Conservation (phyloP, 2,113 vertebrate species). For the Passer domesticus region DNA sequence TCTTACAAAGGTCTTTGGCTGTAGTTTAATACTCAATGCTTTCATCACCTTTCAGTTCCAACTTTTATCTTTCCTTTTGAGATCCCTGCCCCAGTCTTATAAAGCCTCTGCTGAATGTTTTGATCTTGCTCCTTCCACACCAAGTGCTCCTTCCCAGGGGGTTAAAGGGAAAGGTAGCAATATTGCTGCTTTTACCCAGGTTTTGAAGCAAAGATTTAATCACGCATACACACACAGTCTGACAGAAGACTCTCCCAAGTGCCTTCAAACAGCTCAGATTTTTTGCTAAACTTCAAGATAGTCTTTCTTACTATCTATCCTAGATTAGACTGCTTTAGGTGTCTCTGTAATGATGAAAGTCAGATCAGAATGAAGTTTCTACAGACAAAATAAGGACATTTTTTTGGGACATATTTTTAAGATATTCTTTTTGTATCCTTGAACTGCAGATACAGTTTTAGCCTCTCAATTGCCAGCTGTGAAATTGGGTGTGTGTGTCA, state of each 20-base stretch:
- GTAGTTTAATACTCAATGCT: slow-evolving; percentile 1
- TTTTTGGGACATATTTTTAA: neutral
- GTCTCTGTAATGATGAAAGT: neutral
- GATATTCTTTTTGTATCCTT: neutral
- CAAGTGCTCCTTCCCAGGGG: neutral
- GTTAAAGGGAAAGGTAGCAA: neutral
- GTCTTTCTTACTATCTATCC: neutral
- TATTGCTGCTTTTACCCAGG: neutral
- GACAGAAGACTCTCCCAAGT: neutral
- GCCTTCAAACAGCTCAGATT: neutral
- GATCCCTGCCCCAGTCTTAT: neutral
- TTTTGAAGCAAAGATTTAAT: neutral
- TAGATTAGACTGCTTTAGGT: neutral
- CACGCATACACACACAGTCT: neutral
- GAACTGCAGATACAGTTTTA: neutral
- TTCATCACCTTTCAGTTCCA: slow-evolving; percentile 18
- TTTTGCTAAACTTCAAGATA: neutral
- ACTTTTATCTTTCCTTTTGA: slow-evolving; percentile 13
- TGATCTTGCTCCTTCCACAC: slow-evolving; percentile 33
- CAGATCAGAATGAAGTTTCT: neutral
- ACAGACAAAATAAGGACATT: neutral
- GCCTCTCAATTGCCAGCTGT: neutral
- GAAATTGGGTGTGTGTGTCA: neutral
- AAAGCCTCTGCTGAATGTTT: neutral
- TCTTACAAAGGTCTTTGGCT: neutral